Base-by-base conservation (phyloP, 2,888 invertebrate genomes). In the Gryllus longicercus region DNA sequence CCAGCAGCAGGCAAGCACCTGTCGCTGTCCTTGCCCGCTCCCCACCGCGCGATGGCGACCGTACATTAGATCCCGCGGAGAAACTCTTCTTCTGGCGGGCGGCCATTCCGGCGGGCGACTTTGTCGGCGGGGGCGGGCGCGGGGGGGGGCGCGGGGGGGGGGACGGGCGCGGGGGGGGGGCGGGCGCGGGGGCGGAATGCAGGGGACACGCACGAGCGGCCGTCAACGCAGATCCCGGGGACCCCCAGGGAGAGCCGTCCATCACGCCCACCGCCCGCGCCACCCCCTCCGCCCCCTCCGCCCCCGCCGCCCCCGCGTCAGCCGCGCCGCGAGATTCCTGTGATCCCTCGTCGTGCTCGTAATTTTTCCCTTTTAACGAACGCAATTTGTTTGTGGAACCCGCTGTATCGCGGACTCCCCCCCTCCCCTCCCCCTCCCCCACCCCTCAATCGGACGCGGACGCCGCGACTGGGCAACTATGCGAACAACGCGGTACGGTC, bases 211-310 rank as follows among this genome's bases (percentile, higher is more conserved):
- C n/a, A 63, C 63, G 63, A 18, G 63, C 63, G 63, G 63, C 14
- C 63, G 63, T 63, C 63, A 63, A 63, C 63, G 63, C 63, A 16
- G 63, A 63, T n/a, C 63, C 16, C 63, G 5, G 14, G 63, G 63
- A 63, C 63, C 63, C 63, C 63, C 63, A 63, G 63, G 16, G 63
- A 63, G 63, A 63, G 63, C 63, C 14, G 63, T 63, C 63, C 63
- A 63, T 63, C 63, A 63, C n/a, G 63, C 63, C 63, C 63, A 14
- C 63, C 63, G 63, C 63, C 63, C 63, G 12, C 63, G 63, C 63
- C 63, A 14, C 63, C 16, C 63, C 63, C 21, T 21, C 16, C 16
- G 63, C 14, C 16, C 16, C 63, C 16, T 0, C 12, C 16, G n/a
- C 16, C 16, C 8, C 16, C 16, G 0, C 4, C 8, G 0, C 16